Evolutionary conservation across 2,113 vertebrate species (phyloP).

Genomic region (Mus pahari): DNA sequence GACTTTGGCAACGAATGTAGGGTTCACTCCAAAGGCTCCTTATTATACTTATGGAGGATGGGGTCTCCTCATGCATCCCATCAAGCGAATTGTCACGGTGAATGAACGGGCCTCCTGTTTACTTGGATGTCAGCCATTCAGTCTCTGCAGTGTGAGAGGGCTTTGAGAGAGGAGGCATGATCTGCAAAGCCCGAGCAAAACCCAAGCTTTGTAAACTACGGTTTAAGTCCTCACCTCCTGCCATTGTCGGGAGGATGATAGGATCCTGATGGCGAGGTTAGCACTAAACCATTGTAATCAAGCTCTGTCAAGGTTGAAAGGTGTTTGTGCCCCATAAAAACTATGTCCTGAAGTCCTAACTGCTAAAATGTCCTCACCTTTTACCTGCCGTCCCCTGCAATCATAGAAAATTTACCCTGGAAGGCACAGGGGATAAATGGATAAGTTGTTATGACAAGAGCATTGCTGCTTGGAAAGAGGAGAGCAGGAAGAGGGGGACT

Average conservation of each 20-base stretch:
- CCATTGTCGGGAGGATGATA: not conserved
- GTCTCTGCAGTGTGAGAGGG: not conserved
- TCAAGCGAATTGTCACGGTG: not conserved
- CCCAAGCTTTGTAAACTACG: not conserved
- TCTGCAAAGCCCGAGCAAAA: not conserved
- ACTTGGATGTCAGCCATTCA: not conserved
- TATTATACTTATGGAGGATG: not conserved
- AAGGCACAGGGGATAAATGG: not conserved
- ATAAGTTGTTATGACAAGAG: not conserved
- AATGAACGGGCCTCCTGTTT: not conserved
- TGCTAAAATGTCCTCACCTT: slow-evolving; percentile 16
- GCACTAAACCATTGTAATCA: slow-evolving; percentile 51
- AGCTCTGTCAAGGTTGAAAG: slow-evolving; percentile 51
- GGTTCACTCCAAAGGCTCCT: not conserved
- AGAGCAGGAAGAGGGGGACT: not conserved
- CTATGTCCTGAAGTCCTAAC: slow-evolving; percentile 35
- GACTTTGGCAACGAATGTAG: not conserved
- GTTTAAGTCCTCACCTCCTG: not conserved
- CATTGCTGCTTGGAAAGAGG: not conserved
- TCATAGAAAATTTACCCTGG: slow-evolving; percentile 40
- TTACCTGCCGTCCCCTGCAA: slow-evolving; percentile 29
- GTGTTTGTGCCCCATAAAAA: slow-evolving; percentile 43
- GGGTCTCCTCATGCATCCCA: not conserved
- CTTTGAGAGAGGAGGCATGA: not conserved
- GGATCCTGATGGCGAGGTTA: not conserved